Percentiles rank a stretch among this genome's conserved stretches.
Evolutionary conservation across 2,888 invertebrate species (phyloP).

Genomic region (Nasonovia ribisnigri): DNA sequence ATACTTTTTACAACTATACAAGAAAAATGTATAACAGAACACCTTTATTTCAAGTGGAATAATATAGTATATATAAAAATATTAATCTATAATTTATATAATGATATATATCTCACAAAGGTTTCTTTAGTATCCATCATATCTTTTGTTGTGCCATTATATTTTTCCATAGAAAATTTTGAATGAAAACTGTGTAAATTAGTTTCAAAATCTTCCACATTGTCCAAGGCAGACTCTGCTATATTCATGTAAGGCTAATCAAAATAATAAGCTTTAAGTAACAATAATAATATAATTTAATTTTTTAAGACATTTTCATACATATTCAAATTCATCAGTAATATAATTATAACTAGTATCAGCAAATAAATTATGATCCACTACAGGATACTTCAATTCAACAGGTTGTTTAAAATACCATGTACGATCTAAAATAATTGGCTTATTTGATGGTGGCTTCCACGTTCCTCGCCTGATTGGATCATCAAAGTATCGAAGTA

Average conservation of each 20-base stretch:
- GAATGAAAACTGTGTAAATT: neutral
- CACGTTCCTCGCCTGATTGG: slow-evolving; percentile 24
- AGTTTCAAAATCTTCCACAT: slow-evolving; percentile 5
- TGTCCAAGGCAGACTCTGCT: slow-evolving; percentile 12
- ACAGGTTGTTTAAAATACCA: slow-evolving; percentile 8
- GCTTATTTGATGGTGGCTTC: neutral
- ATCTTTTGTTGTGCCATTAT: neutral
- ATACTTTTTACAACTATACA: neutral
- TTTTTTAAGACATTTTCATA: neutral
- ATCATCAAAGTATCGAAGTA: slow-evolving; percentile 13
- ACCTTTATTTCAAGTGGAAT: neutral
- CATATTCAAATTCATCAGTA: slow-evolving; percentile 29
- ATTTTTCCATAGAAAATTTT: neutral
- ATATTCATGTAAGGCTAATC: slow-evolving; percentile 24
- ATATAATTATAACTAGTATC: neutral
- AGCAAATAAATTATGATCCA: neutral
- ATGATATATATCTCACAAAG: neutral
- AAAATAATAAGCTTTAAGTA: neutral
- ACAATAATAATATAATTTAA: neutral
- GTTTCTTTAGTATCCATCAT: neutral
- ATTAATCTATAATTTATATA: neutral
- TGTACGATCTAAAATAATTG: slow-evolving; percentile 33
- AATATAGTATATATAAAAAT: neutral
- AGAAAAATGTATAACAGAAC: neutral
- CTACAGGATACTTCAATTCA: neutral